Percentiles rank a stretch among this genome's conserved stretches.
These are phyloP conservation scores for Merodon equestris DNA, from an alignment of 2,888 invertebrate species.

Conservation along the genomic window DNA sequence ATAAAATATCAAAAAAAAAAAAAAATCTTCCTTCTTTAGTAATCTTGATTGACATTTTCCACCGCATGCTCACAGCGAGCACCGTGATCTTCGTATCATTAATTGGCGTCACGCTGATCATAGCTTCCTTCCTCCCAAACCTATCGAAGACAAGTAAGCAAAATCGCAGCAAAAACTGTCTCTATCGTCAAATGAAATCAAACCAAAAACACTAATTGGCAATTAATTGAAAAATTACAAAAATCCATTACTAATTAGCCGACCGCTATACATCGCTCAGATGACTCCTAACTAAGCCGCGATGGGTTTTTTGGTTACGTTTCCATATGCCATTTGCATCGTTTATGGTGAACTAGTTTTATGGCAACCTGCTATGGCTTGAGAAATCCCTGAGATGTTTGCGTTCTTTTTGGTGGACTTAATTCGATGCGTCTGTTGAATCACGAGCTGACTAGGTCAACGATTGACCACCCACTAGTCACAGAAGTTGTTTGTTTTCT, in stretches of 20 bases:
- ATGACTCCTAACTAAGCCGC: constrained; percentile 37
- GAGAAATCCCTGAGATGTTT: background rate
- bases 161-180: background rate
- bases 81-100: constrained; percentile 41
- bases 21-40: background rate
- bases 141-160: background rate
- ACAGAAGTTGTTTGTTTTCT: too few relatives aligned
- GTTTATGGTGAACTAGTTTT: constrained; percentile 65
- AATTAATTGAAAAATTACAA: constrained; percentile 68
- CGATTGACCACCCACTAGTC: constrained; percentile 40
- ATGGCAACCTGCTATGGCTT: constrained; percentile 40
- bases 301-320: constrained; percentile 19
- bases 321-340: constrained; percentile 54
- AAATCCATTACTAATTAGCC: constrained; percentile 64
- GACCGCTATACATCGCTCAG: constrained; percentile 22
- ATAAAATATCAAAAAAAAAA: background rate
- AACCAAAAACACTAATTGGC: constrained; percentile 61
- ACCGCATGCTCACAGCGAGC: constrained; percentile 26
- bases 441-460: constrained; percentile 22
- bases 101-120: constrained; percentile 55
- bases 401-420: background rate
- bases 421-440: too few relatives aligned
- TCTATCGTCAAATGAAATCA: constrained; percentile 34
- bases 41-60: constrained; percentile 44
- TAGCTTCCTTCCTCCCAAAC: constrained; percentile 18